phyloP scores from a whole-genome alignment of 2,888 invertebrate genomes.

The Sinodicranocentrus sp. region DNA sequence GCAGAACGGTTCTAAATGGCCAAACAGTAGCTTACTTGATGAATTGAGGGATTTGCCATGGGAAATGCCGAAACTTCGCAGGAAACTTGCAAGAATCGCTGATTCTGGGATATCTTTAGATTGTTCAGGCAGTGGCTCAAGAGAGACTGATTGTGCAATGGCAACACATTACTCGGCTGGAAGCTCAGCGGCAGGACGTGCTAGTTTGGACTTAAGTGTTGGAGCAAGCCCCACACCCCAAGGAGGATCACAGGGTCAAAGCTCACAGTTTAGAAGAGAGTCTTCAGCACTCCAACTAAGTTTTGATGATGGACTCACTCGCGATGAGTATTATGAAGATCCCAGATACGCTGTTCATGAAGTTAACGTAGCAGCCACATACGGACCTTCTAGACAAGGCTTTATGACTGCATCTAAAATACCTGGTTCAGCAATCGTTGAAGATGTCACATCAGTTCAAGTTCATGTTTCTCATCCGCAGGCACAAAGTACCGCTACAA shows the following conservation, averaged over 20 bases:
- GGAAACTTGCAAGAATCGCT: conserved; percentile 85
- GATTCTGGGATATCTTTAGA: conserved; percentile 76
- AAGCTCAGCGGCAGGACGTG: conserved; percentile 79
- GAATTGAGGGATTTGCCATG: conserved; percentile 91
- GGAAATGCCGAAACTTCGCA: conserved; percentile 92
- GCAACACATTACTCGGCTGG: conserved; percentile 51
- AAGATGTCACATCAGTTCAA: conserved; percentile 70
- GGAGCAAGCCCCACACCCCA: conserved; percentile 77
- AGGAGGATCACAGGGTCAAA: conserved; percentile 49
- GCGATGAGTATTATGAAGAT: conserved; percentile 71
- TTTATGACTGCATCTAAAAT: conserved; percentile 62
- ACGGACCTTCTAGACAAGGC: conserved; percentile 40
- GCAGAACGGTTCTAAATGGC: conserved; percentile 46
- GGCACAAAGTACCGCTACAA: conserved; percentile 1
- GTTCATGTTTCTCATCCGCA: conserved; percentile 53
- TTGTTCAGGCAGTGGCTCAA: conserved; percentile 67
- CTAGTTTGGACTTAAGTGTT: conserved; percentile 78
- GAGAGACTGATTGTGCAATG: conserved; percentile 55
- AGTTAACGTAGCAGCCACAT: not conserved
- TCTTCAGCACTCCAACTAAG: conserved; percentile 57
- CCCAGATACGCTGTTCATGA: conserved; percentile 54
- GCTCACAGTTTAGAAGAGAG: not conserved
- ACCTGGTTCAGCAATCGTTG: conserved; percentile 65
- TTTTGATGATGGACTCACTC: conserved; percentile 65
- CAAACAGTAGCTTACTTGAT: conserved; percentile 51